Base-by-base conservation (phyloP, 2,113 vertebrate genomes). In the Chaetops frenatus region DNA sequence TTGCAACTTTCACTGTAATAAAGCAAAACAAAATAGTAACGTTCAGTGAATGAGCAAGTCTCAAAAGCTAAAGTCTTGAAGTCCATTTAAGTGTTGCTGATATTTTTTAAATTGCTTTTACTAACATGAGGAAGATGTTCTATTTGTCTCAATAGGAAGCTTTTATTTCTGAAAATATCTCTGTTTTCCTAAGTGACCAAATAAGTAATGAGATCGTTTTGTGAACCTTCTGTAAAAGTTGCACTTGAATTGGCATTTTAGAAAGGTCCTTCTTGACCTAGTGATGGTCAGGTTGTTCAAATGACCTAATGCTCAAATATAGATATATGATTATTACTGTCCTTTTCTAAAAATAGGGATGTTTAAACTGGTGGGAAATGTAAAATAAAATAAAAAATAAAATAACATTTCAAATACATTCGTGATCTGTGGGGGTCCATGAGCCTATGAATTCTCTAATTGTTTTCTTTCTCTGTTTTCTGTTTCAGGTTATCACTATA, bases 401-500 rank as follows among this genome's bases (percentile, higher is more conserved):
- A 69, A 54, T 28, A 53, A 16, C 6, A 42, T 90, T 62, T 62
- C 33, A 45, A 40, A 81, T 19, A 53, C 40, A 48, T 85, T 50
- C 0, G 0, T 66, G 8, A 24, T 67, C 36, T 86, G 13, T 33
- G 25, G 9, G 14, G 9, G 6, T 28, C 11, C 1, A 0, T 53
- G 21, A 66, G 10, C 72, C 65, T 91, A 10, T 67, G 18, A 78
- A 87, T 47, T 64, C 28, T 82, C 71, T 90, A 51, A 94, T 79
- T 69, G 36, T 79, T 88, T 19, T 80, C 18, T 92, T 48, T 88
- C 14, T 94, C 36, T 93, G 29, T 84, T 67, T 91, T 62, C n/a
- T 80, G 53, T 76, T 96, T 61, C 97, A 99, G 99, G 99, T 29
- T 99, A 99, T 97, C 99, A 99, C 95, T 99, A 99, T 97, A 99